Evolutionary conservation across 2,113 vertebrate genomes (phyloP), one percentile per base, ranked within the genome.

Genomic region (Halcyon senegalensis): DNA sequence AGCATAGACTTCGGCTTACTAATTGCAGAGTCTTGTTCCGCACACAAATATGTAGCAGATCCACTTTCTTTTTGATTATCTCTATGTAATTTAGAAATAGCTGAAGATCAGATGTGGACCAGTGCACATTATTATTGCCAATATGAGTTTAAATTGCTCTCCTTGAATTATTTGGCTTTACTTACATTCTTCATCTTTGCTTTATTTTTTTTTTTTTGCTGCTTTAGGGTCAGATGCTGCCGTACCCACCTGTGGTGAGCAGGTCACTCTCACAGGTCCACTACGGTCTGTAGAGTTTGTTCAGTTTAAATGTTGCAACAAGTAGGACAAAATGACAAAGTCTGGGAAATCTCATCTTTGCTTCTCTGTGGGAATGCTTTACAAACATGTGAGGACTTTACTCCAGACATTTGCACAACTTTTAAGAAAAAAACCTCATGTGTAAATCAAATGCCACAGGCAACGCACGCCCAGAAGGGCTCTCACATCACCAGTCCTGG

Each of bases 41-140:
- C 91, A 66, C 37, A 67, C 8, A 62, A 95, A 94, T 63, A 87
- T 86, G 74, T 63, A 91, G 39, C 87, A 72, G 94, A 89, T 94
- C 75, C 85, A 87, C 81, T 96, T 96, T 96, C 86, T 92, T 97
- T 97, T 96, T 97, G 84, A 97, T 97, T 97, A 96, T 94, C 94
- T 96, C 90, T 64, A 76, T 94, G 87, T 92, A 87, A 94, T 97
- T 97, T 83, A 84, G 93, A 91, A 96, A 87, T 75, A 97, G 82
- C 50, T 48, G 28, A 96, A 96, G 86, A 96, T 44, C 48, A 96
- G 91, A 96, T 95, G 80, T 90, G 88, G 96, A 95, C 78, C 70
- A 76, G 82, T 43, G 56, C 76, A 90, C 88, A 84, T 97, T 90
- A 94, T 97, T 95, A 89, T n/a, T 58, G 83, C 86, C 74, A 93